Base-by-base conservation (phyloP, 2,888 invertebrate species). In the Ephialtes manifestator region DNA sequence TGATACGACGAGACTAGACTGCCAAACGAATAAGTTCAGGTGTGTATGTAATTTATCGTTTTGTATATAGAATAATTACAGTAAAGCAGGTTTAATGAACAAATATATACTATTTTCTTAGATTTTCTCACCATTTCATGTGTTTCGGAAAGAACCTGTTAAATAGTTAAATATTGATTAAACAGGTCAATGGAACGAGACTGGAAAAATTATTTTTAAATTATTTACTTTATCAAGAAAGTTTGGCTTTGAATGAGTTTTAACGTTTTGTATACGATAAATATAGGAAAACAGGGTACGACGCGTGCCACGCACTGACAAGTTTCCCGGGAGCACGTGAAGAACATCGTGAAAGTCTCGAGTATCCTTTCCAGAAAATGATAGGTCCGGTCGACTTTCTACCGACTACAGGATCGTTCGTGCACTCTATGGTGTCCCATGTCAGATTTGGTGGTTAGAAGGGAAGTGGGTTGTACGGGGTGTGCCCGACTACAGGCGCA, bases 391-490 rank as follows among this genome's bases (percentile, higher is more conserved):
- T 90, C 89, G 88, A 90, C 91, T 91, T 91, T 89, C 85, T 86
- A 88, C 89, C 85, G 86, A 81, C 65, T 20, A n/a, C 55, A 46
- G 24, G 51, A 53, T 43, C 68, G 35, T 67, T 68, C 60, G n/a
- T 55, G 18, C 35, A 78, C 78, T 39, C 10, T 39, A 39, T 10
- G 86, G 87, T 87, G 53, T 75, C 70, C 51, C 71, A 39, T 72
- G 65, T 85, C 86, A 86, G 87, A 86, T 88, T 65, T 51, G 60
- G 43, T 31, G 35, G 84, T 71, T 85, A 76, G 87, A 89, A 89
- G 90, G 92, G 92, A 92, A 92, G 91, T 92, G 90, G 92, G 92
- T 90, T 91, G 91, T 88, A 87, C 90, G 88, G 89, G 91, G 91
- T 92, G 92, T 90, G 90, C 86, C 90, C 88, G 87, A 82, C 79